Evolutionary conservation across 2,797 vertebrate species (phyloP).

Genomic region (Pygocentrus nattereri): DNA sequence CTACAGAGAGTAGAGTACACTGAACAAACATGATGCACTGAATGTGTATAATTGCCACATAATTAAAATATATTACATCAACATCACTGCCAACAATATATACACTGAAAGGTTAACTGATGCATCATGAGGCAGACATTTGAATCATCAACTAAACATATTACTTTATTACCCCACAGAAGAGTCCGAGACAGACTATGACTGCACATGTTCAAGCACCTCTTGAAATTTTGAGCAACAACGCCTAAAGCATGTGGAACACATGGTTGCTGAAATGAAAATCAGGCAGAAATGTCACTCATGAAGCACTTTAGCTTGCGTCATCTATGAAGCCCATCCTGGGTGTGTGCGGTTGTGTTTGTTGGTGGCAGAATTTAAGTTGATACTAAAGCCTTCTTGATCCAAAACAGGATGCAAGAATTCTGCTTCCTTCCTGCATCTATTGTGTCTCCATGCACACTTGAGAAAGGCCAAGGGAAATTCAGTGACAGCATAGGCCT

Average conservation of each 20-base stretch:
- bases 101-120: background rate
- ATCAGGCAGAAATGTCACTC: background rate
- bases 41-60: background rate
- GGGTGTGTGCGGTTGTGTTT: background rate
- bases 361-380: background rate
- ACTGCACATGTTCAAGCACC: background rate
- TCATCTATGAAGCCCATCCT: conserved; percentile 1
- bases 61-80: background rate
- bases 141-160: too few species aligned
- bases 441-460: conserved; percentile 39
- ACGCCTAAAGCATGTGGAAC: background rate
- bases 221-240: background rate
- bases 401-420: conserved; percentile 57
- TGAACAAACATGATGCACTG: background rate
- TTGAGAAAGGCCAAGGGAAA: conserved; percentile 8
- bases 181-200: background rate
- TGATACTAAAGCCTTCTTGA: background rate
- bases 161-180: background rate
- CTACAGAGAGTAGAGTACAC: background rate
- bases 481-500: background rate
- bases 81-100: background rate
- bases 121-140: background rate
- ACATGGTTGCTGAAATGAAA: background rate
- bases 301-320: background rate
- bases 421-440: conserved; percentile 50